Evolutionary conservation across 1,140 invertebrate species (phyloP).

Genomic region (Heliconius hermathena): DNA sequence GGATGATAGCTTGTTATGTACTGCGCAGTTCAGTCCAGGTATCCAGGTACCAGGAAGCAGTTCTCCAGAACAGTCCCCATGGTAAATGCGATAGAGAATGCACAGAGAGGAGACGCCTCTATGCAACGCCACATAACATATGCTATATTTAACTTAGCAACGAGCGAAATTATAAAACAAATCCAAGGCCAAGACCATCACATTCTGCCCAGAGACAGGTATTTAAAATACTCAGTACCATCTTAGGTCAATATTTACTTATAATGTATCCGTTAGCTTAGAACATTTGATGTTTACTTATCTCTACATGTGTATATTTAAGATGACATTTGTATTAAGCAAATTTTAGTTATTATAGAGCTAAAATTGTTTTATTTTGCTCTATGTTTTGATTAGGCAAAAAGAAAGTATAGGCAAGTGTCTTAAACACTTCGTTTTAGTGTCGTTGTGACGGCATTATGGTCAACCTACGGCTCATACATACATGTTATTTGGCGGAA

Average conservation of each 20-base stretch:
- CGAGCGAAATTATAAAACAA: not conserved
- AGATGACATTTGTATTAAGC: not conserved
- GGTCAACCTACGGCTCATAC: too few species aligned
- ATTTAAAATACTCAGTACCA: not conserved
- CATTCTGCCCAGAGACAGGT: not conserved
- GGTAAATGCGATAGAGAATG: too few species aligned
- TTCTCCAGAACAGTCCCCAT: too few species aligned
- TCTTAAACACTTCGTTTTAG: too few species aligned
- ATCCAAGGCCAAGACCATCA: not conserved
- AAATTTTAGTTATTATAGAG: not conserved
- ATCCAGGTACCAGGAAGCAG: too few species aligned
- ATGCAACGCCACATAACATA: too few species aligned
- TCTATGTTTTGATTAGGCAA: not conserved
- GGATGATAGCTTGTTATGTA: too few species aligned
- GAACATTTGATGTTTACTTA: slow-evolving; percentile 4
- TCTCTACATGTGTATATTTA: not conserved
- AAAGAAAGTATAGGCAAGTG: not conserved
- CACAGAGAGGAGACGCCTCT: too few species aligned
- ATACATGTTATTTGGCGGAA: too few species aligned
- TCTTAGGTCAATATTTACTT: not conserved
- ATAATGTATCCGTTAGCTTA: not conserved
- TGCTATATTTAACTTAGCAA: not conserved
- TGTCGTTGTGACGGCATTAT: too few species aligned
- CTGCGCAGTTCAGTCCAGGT: too few species aligned
- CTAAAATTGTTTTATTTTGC: not conserved